A percentile compares a stretch with the other conserved stretches of the same genome.
Conservation (phyloP, 2,888 invertebrate species). For the Hydropsyche betteni region DNA sequence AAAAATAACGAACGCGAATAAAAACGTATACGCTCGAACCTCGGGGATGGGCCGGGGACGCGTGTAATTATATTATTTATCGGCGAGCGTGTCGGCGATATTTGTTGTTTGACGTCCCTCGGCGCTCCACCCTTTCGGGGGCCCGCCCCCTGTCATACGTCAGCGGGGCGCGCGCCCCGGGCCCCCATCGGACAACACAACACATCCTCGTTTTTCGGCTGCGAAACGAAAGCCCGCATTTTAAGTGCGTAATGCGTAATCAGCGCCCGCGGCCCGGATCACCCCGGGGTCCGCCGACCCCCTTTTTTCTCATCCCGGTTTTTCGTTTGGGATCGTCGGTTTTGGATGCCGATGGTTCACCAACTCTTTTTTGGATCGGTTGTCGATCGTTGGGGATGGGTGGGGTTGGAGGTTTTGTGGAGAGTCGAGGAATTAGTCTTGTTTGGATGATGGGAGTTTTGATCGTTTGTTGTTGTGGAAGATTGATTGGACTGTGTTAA, state of each 20-base stretch:
- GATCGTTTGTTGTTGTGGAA: no score
- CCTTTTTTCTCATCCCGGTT: slow-evolving; percentile 11
- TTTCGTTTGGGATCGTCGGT: not conserved
- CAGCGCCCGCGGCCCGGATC: slow-evolving; percentile 46
- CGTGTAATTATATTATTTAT: slow-evolving; percentile 32
- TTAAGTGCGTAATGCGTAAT: slow-evolving; percentile 57
- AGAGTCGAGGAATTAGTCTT: no score
- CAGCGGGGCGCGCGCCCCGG: slow-evolving; percentile 50
- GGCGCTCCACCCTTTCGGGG: slow-evolving; percentile 46
- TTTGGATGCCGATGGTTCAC: slow-evolving; percentile 2
- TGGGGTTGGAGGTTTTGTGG: no score
- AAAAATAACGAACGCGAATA: slow-evolving; percentile 12
- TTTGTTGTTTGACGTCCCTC: slow-evolving; percentile 52
- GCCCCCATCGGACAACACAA: slow-evolving; percentile 51
- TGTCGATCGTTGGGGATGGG: no score
- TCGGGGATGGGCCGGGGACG: not conserved
- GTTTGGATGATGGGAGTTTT: no score
- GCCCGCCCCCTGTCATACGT: slow-evolving; percentile 52
- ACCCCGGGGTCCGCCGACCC: not conserved
- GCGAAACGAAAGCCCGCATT: slow-evolving; percentile 59
- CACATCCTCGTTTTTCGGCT: slow-evolving; percentile 53
- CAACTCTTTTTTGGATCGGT: no score
- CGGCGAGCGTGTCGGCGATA: slow-evolving; percentile 53
- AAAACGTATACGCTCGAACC: not conserved
- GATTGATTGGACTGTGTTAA: no score